phyloP scores from a whole-genome alignment of 2,113 vertebrate genomes.

The Nansenia antarctica region DNA sequence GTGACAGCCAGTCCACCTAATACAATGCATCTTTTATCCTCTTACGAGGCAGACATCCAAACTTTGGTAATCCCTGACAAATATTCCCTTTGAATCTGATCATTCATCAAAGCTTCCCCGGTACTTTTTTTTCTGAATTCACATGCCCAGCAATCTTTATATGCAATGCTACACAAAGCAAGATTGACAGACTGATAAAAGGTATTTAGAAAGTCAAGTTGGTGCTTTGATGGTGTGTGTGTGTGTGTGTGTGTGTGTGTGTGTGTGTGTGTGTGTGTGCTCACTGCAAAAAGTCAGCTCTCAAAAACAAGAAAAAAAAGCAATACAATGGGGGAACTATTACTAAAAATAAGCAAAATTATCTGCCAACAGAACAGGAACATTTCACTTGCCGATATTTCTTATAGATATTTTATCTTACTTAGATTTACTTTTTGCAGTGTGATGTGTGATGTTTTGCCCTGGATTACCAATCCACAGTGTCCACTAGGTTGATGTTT shows the following conservation, averaged over 20 bases:
- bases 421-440: neutral
- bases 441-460: neutral
- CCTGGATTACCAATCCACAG: neutral
- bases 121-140: slow-evolving; percentile 36
- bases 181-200: neutral
- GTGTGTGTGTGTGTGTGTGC: no score
- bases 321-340: no score
- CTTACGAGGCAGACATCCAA: slow-evolving; percentile 34
- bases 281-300: no score
- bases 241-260: no score
- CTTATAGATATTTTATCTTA: no score
- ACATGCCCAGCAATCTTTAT: neutral
- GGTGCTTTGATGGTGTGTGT: no score
- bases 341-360: no score
- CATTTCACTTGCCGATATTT: no score
- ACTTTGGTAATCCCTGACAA: slow-evolving; percentile 46
- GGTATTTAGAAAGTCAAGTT: neutral
- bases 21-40: slow-evolving; percentile 36
- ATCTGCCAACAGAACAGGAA: no score
- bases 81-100: slow-evolving; percentile 35
- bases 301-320: no score
- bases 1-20: slow-evolving; percentile 18
- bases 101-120: slow-evolving; percentile 36
- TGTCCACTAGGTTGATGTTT: neutral
- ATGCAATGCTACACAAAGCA: neutral